Conservation (phyloP, 2,888 invertebrate species). For the Dusona sp. region DNA sequence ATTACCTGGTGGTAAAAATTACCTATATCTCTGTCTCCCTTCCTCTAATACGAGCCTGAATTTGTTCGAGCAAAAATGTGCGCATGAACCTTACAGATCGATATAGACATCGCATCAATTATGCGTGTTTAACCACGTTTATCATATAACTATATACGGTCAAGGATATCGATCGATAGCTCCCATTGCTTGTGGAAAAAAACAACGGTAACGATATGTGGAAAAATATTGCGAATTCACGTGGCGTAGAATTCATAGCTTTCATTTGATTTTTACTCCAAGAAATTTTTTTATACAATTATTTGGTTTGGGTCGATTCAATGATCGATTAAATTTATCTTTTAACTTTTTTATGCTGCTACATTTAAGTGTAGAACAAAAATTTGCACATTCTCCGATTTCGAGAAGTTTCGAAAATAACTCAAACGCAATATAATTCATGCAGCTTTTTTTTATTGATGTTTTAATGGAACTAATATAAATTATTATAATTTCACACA, state of each 20-base stretch:
- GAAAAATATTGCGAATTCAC: not conserved
- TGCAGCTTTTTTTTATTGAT: not conserved
- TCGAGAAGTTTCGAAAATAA: too few species aligned
- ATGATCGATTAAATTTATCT: too few species aligned
- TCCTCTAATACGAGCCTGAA: not conserved
- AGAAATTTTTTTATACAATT: not conserved
- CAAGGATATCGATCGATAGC: slow-evolving; percentile 74
- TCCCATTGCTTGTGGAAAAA: slow-evolving; percentile 41
- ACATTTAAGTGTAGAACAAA: too few species aligned
- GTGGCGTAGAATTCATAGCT: not conserved
- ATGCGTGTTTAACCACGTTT: slow-evolving; percentile 71
- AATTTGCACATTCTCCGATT: too few species aligned
- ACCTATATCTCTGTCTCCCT: not conserved
- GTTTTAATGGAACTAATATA: not conserved
- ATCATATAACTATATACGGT: not conserved
- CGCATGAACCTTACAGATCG: slow-evolving; percentile 76
- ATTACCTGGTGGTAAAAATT: slow-evolving; percentile 75
- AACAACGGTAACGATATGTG: not conserved
- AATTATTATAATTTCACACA: not conserved
- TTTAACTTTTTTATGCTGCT: too few species aligned
- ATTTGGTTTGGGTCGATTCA: too few species aligned
- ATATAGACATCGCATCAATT: slow-evolving; percentile 76
- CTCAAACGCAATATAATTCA: too few species aligned
- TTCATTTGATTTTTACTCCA: not conserved
- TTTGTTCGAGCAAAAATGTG: slow-evolving; percentile 64